phyloP scores from a whole-genome alignment of 2,797 vertebrate species.

The Myotis planiceps region DNA sequence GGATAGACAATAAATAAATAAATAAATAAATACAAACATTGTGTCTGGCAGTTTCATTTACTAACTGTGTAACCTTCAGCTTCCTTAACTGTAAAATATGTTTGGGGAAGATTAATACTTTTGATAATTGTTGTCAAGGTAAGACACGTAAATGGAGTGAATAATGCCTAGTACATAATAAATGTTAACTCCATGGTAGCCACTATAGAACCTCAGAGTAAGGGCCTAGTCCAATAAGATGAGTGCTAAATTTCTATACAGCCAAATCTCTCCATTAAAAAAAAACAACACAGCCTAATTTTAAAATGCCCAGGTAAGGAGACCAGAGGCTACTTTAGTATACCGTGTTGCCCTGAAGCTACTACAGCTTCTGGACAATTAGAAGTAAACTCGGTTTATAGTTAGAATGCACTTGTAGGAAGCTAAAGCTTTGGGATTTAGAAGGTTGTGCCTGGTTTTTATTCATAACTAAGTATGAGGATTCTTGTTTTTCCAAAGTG shows the following conservation, averaged over 20 bases:
- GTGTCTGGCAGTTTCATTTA: neutral
- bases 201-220: neutral
- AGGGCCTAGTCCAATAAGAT: neutral
- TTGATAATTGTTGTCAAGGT: neutral
- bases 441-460: neutral
- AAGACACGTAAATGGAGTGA: neutral
- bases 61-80: neutral
- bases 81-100: neutral
- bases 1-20: neutral
- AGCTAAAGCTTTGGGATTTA: neutral
- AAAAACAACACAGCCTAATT: neutral
- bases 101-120: neutral
- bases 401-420: neutral
- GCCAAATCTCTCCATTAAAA: neutral
- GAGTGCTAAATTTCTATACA: neutral
- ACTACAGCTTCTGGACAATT: neutral
- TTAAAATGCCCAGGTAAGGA: neutral
- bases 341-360: neutral
- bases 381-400: neutral
- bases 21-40: neutral
- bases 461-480: neutral
- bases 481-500: slow-evolving; percentile 37
- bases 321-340: neutral
- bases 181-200: neutral
- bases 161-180: neutral